Percentiles rank a stretch among this genome's conserved stretches.
These are phyloP conservation scores for Melanophora roralis DNA, from an alignment of 2,888 invertebrate species.

Conservation along the genomic window DNA sequence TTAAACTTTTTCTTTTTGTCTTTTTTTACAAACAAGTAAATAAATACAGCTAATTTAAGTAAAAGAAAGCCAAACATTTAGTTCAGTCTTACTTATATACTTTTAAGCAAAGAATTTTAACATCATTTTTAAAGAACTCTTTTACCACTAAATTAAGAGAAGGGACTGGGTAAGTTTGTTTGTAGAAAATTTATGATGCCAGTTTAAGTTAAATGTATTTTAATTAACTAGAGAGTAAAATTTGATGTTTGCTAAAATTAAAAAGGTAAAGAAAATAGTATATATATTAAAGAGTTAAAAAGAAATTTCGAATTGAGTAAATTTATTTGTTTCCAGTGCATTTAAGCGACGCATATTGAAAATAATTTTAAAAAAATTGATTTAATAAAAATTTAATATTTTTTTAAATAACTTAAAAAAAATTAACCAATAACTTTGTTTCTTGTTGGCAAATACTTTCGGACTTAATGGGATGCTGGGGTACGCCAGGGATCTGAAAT, in stretches of 20 bases:
- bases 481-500: no score
- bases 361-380: no score
- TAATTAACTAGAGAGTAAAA: slow-evolving; percentile 63
- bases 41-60: slow-evolving; percentile 14
- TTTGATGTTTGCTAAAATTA: slow-evolving; percentile 30
- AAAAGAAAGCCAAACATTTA: slow-evolving; percentile 44
- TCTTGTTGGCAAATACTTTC: no score
- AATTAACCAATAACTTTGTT: no score
- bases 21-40: not conserved
- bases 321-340: no score
- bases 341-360: no score
- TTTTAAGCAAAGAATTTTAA: slow-evolving; percentile 20
- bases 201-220: slow-evolving; percentile 63
- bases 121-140: slow-evolving; percentile 56
- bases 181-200: slow-evolving; percentile 62
- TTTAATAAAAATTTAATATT: no score
- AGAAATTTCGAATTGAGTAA: no score
- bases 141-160: not conserved
- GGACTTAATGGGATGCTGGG: no score
- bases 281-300: no score
- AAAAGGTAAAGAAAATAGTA: not conserved
- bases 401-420: no score
- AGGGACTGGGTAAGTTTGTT: not conserved
- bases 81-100: not conserved
- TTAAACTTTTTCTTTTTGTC: not conserved